Base-by-base conservation (phyloP, 2,888 invertebrate genomes). In the Argynnis bischoffii region DNA sequence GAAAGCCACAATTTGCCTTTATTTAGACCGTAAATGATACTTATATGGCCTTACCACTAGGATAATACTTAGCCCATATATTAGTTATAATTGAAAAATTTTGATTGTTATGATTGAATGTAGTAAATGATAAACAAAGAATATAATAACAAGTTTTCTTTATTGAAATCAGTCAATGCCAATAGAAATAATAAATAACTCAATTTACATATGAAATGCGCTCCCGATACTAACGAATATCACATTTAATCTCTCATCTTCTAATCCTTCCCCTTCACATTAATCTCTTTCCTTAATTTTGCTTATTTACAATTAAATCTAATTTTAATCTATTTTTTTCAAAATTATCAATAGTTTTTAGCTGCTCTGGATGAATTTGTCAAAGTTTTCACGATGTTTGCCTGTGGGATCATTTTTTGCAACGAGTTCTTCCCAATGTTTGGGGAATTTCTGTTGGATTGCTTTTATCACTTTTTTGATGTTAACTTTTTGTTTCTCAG, bases 361-460 rank as follows among this genome's bases (percentile, higher is more conserved):
- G 75, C 83, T 87, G 67, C 78, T 82, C 66, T 87, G 86, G 74
- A 92, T 83, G 79, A 93, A 93, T 73, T 93, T 92, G 75, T 94
- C 93, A 86, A 96, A 96, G 79, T 94, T 94, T 70, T 80, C 89
- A 74, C 93, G 93, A 90, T 96, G 94, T 69, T 93, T 84, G 64
- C 95, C 95, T 0, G 94, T 88, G 14, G 95, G 95, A 82, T 97
- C 97, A 81, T 95, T 97, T 85, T 96, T 96, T 72, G 88, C 90
- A 71, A 95, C 94, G 16, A 97, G 89, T 63, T 94, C 92, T 3
- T 94, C 94, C 95, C 96, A 97, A 79, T 94, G 90, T 0, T 94
- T 93, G 0, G 94, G 93, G 80, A 95, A 95, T 64, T 95, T 94
- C 71, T 95, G 92, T 72, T 95, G 94, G 74, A 97, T 93, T 69